Conservation (phyloP, 1,140 invertebrate genomes). For the Lanistes nyassanus region DNA sequence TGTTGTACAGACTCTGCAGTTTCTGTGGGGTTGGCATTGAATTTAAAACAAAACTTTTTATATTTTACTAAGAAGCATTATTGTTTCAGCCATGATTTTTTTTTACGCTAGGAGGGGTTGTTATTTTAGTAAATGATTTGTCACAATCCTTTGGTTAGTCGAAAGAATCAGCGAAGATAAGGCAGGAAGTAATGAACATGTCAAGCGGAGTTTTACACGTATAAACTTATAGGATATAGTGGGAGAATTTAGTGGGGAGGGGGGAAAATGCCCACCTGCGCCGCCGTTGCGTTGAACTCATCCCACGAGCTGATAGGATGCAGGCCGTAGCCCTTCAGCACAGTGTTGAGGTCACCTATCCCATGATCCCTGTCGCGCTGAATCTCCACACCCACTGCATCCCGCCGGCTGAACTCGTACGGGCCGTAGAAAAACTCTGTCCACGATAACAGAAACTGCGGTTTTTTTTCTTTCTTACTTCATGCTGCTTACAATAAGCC, state of each 20-base stretch:
- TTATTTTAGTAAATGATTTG: too few species aligned
- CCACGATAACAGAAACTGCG: background rate
- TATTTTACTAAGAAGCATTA: too few species aligned
- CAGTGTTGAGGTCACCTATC: constrained; percentile 94
- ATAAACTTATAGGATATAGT: too few species aligned
- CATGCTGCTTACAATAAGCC: background rate
- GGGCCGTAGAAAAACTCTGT: constrained; percentile 94
- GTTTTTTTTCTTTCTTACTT: background rate
- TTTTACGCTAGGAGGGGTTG: too few species aligned
- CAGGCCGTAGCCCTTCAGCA: constrained; percentile 73
- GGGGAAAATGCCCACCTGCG: background rate
- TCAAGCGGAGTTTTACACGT: too few species aligned
- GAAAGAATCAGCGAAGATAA: too few species aligned
- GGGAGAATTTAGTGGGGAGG: background rate
- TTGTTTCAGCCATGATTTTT: too few species aligned
- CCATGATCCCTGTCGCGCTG: constrained; percentile 98
- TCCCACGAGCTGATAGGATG: constrained; percentile 32
- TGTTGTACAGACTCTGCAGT: constrained; percentile 17
- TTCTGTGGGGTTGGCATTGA: background rate
- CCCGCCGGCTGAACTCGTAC: constrained; percentile 94
- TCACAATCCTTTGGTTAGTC: too few species aligned
- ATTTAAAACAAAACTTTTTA: too few species aligned
- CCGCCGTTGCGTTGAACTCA: constrained; percentile 1
- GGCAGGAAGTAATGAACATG: too few species aligned
- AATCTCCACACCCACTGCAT: constrained; percentile 95